A percentile compares a stretch with the other conserved stretches of the same genome.
These are phyloP conservation scores for Chironomus tepperi DNA, from an alignment of 1,140 invertebrate species.

Conservation along the genomic window DNA sequence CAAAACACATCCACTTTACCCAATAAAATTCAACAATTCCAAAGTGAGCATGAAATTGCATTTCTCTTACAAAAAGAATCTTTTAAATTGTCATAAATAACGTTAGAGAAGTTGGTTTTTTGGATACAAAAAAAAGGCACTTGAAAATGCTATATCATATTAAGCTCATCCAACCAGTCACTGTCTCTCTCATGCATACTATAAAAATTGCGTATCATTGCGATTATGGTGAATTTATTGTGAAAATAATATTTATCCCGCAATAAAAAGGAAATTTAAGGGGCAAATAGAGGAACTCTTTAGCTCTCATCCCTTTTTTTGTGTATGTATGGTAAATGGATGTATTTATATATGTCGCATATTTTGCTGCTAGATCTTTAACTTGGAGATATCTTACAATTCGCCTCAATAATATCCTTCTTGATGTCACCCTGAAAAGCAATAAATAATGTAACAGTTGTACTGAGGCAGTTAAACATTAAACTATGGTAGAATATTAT, in stretches of 20 bases:
- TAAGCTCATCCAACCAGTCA: background rate
- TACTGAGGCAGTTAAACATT: background rate
- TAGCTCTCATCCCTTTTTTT: background rate
- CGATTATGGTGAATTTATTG: conserved; percentile 22
- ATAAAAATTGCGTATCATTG: conserved; percentile 21
- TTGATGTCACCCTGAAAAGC: background rate
- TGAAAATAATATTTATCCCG: conserved; percentile 15
- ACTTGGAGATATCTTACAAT: background rate
- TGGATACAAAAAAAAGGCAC: background rate
- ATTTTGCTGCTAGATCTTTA: background rate
- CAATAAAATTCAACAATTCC: too few species aligned
- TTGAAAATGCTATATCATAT: conserved; percentile 20
- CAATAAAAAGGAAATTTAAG: background rate
- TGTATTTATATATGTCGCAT: too few species aligned
- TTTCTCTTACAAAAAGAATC: too few species aligned
- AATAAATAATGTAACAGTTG: conserved; percentile 23
- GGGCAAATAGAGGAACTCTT: too few species aligned
- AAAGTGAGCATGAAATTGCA: too few species aligned
- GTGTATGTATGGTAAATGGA: background rate
- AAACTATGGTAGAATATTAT: background rate
- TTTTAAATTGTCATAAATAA: background rate
- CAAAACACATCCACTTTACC: too few species aligned
- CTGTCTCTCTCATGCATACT: background rate
- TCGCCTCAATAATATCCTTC: background rate
- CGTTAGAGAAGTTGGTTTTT: background rate